Percentiles rank a stretch among this genome's conserved stretches.
Evolutionary conservation across 2,113 vertebrate genomes (phyloP).

Genomic region (Trochalopteron elliotii): DNA sequence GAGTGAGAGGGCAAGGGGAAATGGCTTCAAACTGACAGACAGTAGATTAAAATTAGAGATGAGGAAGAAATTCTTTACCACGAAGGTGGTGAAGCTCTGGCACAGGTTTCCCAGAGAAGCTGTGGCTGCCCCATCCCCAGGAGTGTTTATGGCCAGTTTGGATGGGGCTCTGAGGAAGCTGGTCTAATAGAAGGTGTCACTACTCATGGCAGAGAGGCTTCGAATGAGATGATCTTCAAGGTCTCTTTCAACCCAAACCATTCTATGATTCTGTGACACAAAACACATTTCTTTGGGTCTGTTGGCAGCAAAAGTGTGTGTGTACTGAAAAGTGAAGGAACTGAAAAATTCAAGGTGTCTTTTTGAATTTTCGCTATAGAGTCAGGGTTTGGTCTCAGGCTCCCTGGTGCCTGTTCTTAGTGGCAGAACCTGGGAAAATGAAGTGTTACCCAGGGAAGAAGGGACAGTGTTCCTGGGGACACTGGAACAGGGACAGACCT

Average conservation of each 20-base stretch:
- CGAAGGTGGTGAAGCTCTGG: accelerated
- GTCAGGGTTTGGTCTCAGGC: not conserved
- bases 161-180: not conserved
- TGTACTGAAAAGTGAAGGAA: not conserved
- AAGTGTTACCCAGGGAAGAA: not conserved
- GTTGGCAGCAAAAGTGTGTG: not conserved
- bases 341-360: not conserved
- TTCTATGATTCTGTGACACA: not conserved
- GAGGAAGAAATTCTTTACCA: not conserved
- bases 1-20: not conserved
- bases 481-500: too few species aligned
- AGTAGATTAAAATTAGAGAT: not conserved
- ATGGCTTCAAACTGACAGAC: not conserved
- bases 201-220: not conserved
- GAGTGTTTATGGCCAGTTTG: not conserved
- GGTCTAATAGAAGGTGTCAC: accelerated
- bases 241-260: not conserved
- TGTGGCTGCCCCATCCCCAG: not conserved
- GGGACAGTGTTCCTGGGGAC: too few species aligned
- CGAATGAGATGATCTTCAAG: not conserved
- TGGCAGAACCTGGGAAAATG: not conserved
- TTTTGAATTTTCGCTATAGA: not conserved
- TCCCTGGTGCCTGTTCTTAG: not conserved
- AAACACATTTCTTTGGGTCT: not conserved
- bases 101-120: not conserved